phyloP scores from a whole-genome alignment of 2,888 invertebrate species.

The Spisula solida region DNA sequence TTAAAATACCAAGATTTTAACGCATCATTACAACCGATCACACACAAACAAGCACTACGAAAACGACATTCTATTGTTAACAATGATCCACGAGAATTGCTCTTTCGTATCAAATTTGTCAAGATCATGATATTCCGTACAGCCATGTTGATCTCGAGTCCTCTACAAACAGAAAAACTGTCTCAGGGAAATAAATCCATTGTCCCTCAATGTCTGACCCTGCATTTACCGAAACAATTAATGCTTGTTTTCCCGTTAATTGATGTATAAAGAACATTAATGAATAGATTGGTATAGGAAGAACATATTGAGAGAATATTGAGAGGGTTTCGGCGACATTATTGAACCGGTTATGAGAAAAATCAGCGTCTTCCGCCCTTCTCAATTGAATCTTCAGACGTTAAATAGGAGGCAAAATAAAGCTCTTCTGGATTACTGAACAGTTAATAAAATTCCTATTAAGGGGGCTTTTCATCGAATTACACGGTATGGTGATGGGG shows the following conservation, averaged over 20 bases:
- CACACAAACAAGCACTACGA: too few species aligned
- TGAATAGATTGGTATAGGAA: slow-evolving; percentile 65
- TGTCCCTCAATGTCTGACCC: slow-evolving; percentile 12
- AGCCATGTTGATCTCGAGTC: not conserved
- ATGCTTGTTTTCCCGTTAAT: slow-evolving; percentile 43
- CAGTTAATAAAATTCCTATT: slow-evolving; percentile 54
- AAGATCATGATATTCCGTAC: not conserved
- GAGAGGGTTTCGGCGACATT: slow-evolving; percentile 65
- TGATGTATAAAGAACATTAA: slow-evolving; percentile 61
- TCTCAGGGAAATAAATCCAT: slow-evolving; percentile 16
- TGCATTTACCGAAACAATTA: slow-evolving; percentile 65
- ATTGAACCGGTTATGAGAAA: slow-evolving; percentile 66
- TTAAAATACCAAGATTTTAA: too few species aligned
- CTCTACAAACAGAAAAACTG: not conserved
- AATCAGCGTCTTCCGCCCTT: slow-evolving; percentile 63
- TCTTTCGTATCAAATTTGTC: too few species aligned
- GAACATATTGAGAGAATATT: slow-evolving; percentile 61
- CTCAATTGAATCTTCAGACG: slow-evolving; percentile 53
- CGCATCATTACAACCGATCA: too few species aligned
- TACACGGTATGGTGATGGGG: not conserved
- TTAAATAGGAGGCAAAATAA: slow-evolving; percentile 51
- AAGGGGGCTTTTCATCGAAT: slow-evolving; percentile 4
- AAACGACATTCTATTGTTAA: too few species aligned
- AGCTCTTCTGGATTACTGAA: slow-evolving; percentile 44
- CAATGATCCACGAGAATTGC: too few species aligned